Evolutionary conservation across 2,888 invertebrate species (phyloP).

Genomic region (Thymelicus sylvestris): DNA sequence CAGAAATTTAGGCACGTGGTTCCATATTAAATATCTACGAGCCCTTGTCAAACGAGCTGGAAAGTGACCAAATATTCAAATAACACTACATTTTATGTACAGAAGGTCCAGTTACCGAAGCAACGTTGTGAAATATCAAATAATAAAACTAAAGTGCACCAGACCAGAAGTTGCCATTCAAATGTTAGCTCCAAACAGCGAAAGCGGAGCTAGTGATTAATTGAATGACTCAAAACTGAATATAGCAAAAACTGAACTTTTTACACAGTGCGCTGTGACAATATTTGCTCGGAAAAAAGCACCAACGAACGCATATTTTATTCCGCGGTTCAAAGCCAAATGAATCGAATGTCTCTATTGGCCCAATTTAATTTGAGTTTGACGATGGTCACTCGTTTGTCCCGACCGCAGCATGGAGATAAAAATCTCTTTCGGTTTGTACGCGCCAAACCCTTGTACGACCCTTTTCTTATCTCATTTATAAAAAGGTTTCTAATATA

Average conservation of each 20-base stretch:
- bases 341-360: slow-evolving; percentile 30
- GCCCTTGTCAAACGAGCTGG: slow-evolving; percentile 22
- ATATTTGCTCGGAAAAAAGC: slow-evolving; percentile 27
- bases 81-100: slow-evolving; percentile 9
- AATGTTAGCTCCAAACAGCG: slow-evolving; percentile 18
- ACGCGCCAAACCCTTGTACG: slow-evolving; percentile 1
- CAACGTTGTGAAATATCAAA: slow-evolving; percentile 12
- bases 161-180: slow-evolving; percentile 14
- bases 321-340: slow-evolving; percentile 25
- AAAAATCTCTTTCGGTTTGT: slow-evolving; percentile 17
- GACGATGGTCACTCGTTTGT: slow-evolving; percentile 3
- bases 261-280: slow-evolving; percentile 17
- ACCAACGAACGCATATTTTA: slow-evolving; percentile 26
- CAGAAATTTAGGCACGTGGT: slow-evolving; percentile 52
- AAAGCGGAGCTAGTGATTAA: slow-evolving; percentile 20
- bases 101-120: background rate
- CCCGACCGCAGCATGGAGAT: slow-evolving; percentile 16
- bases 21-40: slow-evolving; percentile 44
- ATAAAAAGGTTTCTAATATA: slow-evolving; percentile 9
- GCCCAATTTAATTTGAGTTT: slow-evolving; percentile 25
- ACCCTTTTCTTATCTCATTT: slow-evolving; percentile 8
- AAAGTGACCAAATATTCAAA: slow-evolving; percentile 30
- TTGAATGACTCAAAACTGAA: slow-evolving; percentile 24
- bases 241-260: slow-evolving; percentile 21
- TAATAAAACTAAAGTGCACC: slow-evolving; percentile 22